Conservation (phyloP, 2,113 vertebrate genomes). For the Reinhardtius hippoglossoides region DNA sequence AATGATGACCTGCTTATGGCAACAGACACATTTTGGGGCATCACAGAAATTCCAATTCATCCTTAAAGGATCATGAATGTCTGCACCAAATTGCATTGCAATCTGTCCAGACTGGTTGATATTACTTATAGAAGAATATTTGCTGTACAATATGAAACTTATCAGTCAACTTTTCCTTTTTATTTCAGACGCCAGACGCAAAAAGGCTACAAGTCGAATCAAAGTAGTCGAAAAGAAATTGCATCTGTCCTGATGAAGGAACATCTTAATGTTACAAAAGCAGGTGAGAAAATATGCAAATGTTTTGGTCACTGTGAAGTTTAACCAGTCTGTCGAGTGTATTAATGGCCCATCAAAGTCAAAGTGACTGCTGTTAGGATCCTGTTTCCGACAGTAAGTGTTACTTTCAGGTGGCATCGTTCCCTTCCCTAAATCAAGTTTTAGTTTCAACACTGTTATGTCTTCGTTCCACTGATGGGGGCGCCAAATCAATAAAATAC, state of each 20-base stretch:
- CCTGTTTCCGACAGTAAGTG: background rate
- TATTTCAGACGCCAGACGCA: slow-evolving; percentile 40
- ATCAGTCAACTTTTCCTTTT: background rate
- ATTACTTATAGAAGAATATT: too few species aligned
- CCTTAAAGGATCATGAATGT: too few species aligned
- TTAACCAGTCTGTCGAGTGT: background rate
- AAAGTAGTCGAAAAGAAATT: slow-evolving; percentile 35
- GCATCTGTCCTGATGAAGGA: slow-evolving; percentile 57
- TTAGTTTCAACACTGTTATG: background rate
- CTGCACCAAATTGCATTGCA: too few species aligned
- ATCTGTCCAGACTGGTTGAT: too few species aligned
- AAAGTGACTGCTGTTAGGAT: too few species aligned
- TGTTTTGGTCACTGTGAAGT: background rate
- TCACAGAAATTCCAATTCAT: too few species aligned
- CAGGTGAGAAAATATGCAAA: slow-evolving; percentile 44
- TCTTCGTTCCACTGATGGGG: background rate
- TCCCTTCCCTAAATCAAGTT: background rate
- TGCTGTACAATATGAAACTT: background rate
- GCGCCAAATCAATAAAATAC: background rate
- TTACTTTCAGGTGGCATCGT: background rate
- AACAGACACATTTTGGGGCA: too few species aligned
- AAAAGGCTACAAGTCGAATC: slow-evolving; percentile 31
- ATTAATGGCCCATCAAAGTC: too few species aligned
- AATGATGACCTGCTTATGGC: too few species aligned
- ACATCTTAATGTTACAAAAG: slow-evolving; percentile 69